Percentiles rank a stretch among this genome's conserved stretches.
Conservation (phyloP, 2,113 vertebrate species). For the Oenanthe melanoleuca region DNA sequence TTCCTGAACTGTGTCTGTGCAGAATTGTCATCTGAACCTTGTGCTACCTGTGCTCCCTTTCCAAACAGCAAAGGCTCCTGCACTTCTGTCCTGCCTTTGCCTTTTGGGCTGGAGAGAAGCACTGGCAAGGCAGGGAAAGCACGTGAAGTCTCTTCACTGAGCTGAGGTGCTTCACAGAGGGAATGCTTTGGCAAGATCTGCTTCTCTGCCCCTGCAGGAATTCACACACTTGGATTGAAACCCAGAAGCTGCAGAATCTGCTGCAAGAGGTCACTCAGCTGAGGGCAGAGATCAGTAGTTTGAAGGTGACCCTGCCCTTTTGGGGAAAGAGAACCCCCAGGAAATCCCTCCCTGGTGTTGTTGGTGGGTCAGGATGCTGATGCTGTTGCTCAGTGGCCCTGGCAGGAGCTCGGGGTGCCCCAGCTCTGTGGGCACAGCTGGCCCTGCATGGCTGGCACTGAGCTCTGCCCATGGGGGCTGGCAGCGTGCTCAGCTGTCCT, state of each 20-base stretch:
- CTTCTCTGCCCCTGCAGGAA: not conserved
- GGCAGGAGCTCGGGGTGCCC: not conserved
- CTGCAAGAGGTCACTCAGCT: not conserved
- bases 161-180: not conserved
- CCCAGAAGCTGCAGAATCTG: not conserved
- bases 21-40: not conserved
- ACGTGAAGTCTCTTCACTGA: not conserved
- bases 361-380: not conserved
- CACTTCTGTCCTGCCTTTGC: not conserved
- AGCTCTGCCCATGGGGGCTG: not conserved
- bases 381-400: not conserved
- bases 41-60: not conserved
- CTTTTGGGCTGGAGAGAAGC: not conserved
- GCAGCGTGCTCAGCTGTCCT: not conserved
- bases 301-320: not conserved
- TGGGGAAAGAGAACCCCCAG: not conserved
- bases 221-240: not conserved
- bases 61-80: not conserved
- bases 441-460: rapidly evolving
- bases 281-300: not conserved
- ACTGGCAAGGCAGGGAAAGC: not conserved
- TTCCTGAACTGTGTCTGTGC: not conserved
- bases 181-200: not conserved
- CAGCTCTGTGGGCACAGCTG: not conserved
- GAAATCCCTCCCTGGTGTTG: not conserved